These are phyloP conservation scores for Pithecia hirsuta DNA, from an alignment of 2,797 vertebrate species.

Conservation along the genomic window DNA sequence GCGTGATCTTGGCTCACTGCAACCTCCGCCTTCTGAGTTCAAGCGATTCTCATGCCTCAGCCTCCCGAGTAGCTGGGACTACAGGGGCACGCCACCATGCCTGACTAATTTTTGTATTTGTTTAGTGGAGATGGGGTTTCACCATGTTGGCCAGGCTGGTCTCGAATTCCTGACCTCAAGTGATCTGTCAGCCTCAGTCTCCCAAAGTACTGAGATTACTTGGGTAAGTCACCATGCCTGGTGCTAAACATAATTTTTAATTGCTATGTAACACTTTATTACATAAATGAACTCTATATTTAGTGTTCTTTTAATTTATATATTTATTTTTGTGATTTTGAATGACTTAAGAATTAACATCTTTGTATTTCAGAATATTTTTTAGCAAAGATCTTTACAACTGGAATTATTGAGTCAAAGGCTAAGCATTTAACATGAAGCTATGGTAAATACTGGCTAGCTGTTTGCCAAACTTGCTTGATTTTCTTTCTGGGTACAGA, in stretches of 20 bases:
- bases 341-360: neutral
- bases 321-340: slow-evolving; percentile 6
- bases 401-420: neutral
- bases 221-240: neutral
- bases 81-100: accelerated
- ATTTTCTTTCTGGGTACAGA: slow-evolving; percentile 20
- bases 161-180: neutral
- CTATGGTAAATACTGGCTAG: neutral
- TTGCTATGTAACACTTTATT: neutral
- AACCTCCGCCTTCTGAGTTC: neutral
- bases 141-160: neutral
- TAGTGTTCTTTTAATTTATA: neutral
- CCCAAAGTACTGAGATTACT: neutral
- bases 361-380: neutral
- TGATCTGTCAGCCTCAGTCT: neutral
- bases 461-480: neutral
- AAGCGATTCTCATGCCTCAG: neutral
- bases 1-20: neutral
- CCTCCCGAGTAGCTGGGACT: neutral
- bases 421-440: neutral
- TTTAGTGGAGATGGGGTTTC: neutral
- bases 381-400: neutral
- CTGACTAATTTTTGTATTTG: neutral
- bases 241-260: neutral
- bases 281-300: neutral